These are phyloP conservation scores for Trissolcus basalis DNA, from an alignment of 1,140 invertebrate genomes.

Conservation along the genomic window DNA sequence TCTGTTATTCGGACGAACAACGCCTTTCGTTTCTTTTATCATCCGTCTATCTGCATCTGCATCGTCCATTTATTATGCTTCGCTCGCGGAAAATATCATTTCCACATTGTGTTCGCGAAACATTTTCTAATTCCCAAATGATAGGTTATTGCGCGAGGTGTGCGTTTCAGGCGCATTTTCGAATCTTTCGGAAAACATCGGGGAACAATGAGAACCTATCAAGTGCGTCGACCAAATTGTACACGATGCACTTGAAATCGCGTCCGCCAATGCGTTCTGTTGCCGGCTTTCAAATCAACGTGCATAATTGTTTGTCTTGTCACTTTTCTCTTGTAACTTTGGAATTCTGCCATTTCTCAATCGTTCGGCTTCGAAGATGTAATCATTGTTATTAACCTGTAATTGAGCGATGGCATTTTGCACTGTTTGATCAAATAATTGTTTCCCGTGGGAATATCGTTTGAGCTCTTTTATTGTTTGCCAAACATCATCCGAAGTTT, in stretches of 20 bases:
- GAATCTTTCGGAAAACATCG: no score
- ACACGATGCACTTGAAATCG: no score
- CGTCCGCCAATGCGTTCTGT: no score
- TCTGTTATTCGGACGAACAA: slow-evolving; percentile 48
- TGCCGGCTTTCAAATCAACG: no score
- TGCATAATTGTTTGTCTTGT: no score
- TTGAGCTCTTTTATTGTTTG: not conserved
- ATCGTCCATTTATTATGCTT: slow-evolving; percentile 40
- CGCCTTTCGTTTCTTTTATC: slow-evolving; percentile 48
- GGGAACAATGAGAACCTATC: no score
- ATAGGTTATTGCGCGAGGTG: no score
- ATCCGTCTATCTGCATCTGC: slow-evolving; percentile 31
- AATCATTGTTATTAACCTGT: slow-evolving; percentile 16
- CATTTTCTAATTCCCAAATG: slow-evolving; percentile 13
- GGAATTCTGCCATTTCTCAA: no score
- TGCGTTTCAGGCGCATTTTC: no score
- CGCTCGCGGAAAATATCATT: slow-evolving; percentile 39
- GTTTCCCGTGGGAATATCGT: slow-evolving; percentile 10
- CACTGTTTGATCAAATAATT: slow-evolving; percentile 10
- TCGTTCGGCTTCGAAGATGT: slow-evolving; percentile 4
- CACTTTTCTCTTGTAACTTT: no score
- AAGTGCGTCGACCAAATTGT: no score
- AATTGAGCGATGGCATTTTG: slow-evolving; percentile 18
- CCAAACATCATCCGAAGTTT: no score
- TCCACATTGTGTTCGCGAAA: slow-evolving; percentile 16